These are phyloP conservation scores for Dryoscopus gambensis DNA, from an alignment of 2,113 vertebrate genomes.

Conservation along the genomic window DNA sequence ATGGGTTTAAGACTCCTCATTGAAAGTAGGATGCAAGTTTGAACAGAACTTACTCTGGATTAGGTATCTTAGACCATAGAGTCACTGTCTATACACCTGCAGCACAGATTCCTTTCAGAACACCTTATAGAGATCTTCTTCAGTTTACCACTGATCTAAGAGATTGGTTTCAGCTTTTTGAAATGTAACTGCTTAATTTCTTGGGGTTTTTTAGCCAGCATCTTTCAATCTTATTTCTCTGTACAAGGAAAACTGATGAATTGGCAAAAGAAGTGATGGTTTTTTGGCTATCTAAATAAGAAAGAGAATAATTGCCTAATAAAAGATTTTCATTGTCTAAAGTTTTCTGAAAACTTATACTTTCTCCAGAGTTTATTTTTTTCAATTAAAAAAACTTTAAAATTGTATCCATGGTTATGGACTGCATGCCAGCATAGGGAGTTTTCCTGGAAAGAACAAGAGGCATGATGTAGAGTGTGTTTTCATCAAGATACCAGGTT, in stretches of 20 bases:
- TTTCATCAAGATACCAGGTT: background rate
- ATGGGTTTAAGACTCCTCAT: background rate
- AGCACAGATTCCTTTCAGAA: background rate
- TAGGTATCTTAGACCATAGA: background rate
- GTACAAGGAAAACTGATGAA: background rate
- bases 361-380: background rate
- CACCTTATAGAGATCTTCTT: background rate
- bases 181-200: background rate
- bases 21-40: background rate
- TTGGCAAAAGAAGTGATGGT: background rate
- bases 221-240: background rate
- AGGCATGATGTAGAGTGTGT: background rate
- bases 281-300: background rate
- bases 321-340: background rate
- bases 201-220: background rate
- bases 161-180: background rate
- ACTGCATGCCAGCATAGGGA: background rate
- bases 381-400: background rate
- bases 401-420: background rate
- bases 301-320: background rate
- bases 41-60: background rate
- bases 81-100: background rate
- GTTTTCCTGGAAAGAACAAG: background rate
- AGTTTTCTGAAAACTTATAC: background rate
- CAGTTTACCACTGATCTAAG: background rate